Evolutionary conservation across 1,140 invertebrate genomes (phyloP), one percentile per base, ranked within the genome.

Genomic region (Linepithema humile): DNA sequence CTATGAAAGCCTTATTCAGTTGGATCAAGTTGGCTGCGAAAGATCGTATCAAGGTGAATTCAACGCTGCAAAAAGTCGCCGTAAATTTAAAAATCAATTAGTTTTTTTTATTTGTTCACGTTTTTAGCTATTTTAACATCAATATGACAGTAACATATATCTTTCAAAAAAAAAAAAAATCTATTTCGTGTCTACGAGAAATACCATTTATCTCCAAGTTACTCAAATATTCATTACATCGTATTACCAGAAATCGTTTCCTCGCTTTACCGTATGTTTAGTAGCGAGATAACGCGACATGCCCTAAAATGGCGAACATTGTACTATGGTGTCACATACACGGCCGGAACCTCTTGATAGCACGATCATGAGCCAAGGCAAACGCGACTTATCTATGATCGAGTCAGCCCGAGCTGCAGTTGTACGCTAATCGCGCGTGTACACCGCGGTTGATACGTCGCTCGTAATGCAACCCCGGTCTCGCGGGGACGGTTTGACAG

Each of bases 371-470:
- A 60, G 70, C 72, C 29, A 43, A 43, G 32, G 73, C 82, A 84
- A 80, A 84, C 83, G 70, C 85, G 85, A 88, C 86, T 88, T 88
- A 87, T 88, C 86, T 87, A 43, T 5, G 15, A 62, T 84, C 60
- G 65, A 77, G 67, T 85, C 82, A 69, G 53, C 38, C 17, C 35
- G 38, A 57, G 20, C 26, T 50, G 82, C 29, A 74, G 86, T 72
- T 85, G 84, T 70, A 50, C 85, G 85, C 69, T 88, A 88, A 88
- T 88, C 74, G 87, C 35, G 75, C 86, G 82, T 84, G 62, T 67
- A 84, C 62, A 84, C 69, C 55, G 53, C 48, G 70, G 43, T 69
- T 70, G 83, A 85, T 87, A 74, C 72, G 65, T 65, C 67, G 85
- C 15, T 48, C 80, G 82, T 88, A 84, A 88, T 88, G 85, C 85